Evolutionary conservation across 2,797 vertebrate genomes (phyloP).

Genomic region (Myotis myotis): DNA sequence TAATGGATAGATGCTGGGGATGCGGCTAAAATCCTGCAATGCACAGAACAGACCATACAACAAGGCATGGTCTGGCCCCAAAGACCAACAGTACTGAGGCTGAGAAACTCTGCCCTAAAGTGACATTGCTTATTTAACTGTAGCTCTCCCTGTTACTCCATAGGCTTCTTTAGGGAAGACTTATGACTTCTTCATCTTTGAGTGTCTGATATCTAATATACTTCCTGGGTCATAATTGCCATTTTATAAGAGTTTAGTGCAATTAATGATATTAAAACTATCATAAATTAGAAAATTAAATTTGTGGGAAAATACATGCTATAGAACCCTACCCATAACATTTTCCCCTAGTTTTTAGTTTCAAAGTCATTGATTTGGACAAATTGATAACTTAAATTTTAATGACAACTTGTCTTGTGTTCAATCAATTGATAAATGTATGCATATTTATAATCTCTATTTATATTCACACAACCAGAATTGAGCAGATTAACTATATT

Average conservation of each 20-base stretch:
- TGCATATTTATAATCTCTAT: neutral
- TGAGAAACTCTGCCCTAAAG: neutral
- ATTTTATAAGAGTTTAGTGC: neutral
- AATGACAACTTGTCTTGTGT: neutral
- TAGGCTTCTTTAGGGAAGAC: neutral
- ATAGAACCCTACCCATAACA: neutral
- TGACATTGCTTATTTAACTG: neutral
- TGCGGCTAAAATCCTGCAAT: neutral
- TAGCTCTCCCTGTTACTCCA: neutral
- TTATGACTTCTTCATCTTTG: neutral
- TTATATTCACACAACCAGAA: neutral
- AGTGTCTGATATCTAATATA: neutral
- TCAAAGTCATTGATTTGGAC: neutral
- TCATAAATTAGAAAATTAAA: neutral
- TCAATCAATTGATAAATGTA: neutral
- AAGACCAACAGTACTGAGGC: neutral
- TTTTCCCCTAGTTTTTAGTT: neutral
- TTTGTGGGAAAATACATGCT: neutral
- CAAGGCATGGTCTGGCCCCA: neutral
- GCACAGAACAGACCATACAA: rapidly evolving
- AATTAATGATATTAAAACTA: neutral
- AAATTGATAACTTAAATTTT: neutral
- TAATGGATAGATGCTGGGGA: too few relatives aligned
- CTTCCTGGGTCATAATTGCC: neutral
- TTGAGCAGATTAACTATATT: neutral